Percentiles rank a stretch among this genome's conserved stretches.
These are phyloP conservation scores for Epizoanthus scotinus DNA, from an alignment of 92 coral and sea anemone species.

Conservation along the genomic window DNA sequence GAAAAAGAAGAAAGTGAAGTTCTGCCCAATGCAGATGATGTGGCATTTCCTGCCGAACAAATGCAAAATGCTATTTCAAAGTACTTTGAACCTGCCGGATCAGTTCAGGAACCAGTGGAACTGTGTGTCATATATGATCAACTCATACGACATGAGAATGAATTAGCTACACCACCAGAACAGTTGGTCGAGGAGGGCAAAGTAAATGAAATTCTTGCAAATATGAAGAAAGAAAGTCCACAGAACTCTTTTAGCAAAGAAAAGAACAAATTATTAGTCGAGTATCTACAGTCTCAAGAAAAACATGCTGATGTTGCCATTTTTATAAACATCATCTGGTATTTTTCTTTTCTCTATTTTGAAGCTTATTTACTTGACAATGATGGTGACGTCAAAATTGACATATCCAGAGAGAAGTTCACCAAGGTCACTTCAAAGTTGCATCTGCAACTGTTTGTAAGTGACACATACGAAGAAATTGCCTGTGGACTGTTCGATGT, in stretches of 20 bases:
- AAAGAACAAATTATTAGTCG: conserved; percentile 6
- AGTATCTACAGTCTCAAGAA: not conserved
- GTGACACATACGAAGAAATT: not conserved
- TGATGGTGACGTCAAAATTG: conserved; percentile 3
- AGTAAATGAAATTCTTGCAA: not conserved
- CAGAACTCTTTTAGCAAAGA: not conserved
- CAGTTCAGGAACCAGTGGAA: conserved; percentile 12
- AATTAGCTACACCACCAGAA: not conserved
- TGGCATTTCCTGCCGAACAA: not conserved
- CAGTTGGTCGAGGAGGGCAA: conserved; percentile 3
- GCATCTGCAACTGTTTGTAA: not conserved
- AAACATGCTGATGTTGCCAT: not conserved
- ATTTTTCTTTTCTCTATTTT: not conserved
- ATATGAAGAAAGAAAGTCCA: not conserved
- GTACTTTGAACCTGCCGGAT: conserved; percentile 6
- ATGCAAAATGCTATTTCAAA: not conserved
- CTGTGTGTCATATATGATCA: conserved; percentile 24
- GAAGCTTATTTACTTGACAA: conserved; percentile 6
- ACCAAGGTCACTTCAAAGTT: conserved; percentile 16
- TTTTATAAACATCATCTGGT: conserved; percentile 16
- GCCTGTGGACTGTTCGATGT: conserved; percentile 4
- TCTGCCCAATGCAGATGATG: conserved; percentile 12
- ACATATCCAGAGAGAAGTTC: conserved; percentile 12
- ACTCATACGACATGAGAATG: not conserved
- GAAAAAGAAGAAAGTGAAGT: conserved; percentile 21